Evolutionary conservation across 2,797 vertebrate species (phyloP).

Genomic region (Tragopan temminckii): DNA sequence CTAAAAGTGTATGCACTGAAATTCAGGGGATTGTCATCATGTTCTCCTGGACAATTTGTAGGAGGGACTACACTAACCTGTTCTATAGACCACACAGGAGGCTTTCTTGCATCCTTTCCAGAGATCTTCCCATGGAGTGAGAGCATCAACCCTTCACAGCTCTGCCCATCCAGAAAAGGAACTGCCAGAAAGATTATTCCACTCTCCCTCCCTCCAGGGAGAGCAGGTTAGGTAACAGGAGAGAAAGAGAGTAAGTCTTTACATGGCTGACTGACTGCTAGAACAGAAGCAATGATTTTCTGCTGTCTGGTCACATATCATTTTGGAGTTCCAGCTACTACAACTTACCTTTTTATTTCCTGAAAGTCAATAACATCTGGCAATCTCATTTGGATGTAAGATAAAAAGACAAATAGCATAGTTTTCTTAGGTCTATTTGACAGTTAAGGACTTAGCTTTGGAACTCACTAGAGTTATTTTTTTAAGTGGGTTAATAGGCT

Average conservation of each 20-base stretch:
- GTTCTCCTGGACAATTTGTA: neutral
- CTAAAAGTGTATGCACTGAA: neutral
- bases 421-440: neutral
- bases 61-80: neutral
- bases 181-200: neutral
- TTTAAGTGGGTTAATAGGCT: neutral
- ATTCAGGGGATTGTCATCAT: neutral
- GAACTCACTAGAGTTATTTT: neutral
- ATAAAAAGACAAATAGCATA: neutral
- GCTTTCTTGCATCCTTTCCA: neutral
- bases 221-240: neutral
- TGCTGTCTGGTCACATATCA: conserved; percentile 32
- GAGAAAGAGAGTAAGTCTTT: neutral
- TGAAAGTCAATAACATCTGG: conserved; percentile 3
- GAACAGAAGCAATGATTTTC: conserved; percentile 28
- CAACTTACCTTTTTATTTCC: neutral
- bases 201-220: neutral
- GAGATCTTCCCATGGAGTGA: neutral
- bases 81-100: neutral
- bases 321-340: neutral
- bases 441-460: neutral
- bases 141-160: neutral
- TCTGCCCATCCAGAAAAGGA: neutral
- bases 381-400: neutral
- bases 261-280: neutral